Evolutionary conservation across 2,113 vertebrate species (phyloP), one percentile per base, ranked within the genome.

Genomic region (Caranx ignobilis): DNA sequence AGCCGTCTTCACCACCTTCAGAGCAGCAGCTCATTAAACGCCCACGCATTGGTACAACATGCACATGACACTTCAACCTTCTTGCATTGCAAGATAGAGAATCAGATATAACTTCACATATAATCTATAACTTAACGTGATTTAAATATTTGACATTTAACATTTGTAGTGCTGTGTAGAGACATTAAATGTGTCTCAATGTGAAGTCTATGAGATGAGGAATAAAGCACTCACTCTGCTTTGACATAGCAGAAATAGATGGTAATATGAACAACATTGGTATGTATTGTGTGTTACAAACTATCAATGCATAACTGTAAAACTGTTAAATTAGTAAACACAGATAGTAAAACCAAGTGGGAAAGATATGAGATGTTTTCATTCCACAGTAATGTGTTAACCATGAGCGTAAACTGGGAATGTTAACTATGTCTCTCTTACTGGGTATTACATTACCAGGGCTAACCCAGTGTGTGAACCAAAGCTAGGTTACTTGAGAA

Each of bases 31-130:
- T 71, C 6, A 52, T 59, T 63, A 93, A 93, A 79, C 87, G 87
- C 1, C 89, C 84, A n/a, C 81, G 89, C 6, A 86, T 91, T 18
- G 91, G 91, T 93, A 88, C 13, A 64, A 12, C 37, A 64, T 10
- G 32, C 55, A 18, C 26, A 26, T n/a, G 31, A 45, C 32, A 55
- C 35, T n/a, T 57, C 12, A 45, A 9, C 10, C 1, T 4, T 37
- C 15, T 35, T 39, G 35, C 9, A 16, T 13, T 71, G 4, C 41
- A 64, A 37, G 32, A 5, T 55, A 54, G 13, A 21, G 7, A 60
- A 60, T 18, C 18, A 5, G 21, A 15, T 45, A 50, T 12, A 26
- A 26, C 26, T 26, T 26, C 26, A 26, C 26, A 26, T 26, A 26
- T 26, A 26, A 26, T 26, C 26, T 26, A 26, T 26, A 26, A 26